Evolutionary conservation across 2,888 invertebrate genomes (phyloP), one percentile per base, ranked within the genome.

Genomic region (Sarcophaga variegata): DNA sequence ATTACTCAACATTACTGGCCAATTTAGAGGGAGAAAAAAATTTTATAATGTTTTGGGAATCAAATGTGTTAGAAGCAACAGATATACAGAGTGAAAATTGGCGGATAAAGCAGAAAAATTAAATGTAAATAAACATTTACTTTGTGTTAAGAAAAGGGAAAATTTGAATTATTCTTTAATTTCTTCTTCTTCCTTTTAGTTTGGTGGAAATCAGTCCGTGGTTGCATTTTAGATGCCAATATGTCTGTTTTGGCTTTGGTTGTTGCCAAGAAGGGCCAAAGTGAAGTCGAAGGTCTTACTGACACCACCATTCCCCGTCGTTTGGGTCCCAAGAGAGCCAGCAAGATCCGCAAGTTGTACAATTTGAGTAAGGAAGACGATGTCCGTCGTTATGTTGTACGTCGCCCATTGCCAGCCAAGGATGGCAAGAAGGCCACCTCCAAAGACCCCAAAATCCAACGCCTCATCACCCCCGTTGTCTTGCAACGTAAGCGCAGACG

Each of bases 201-300:
- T 22, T 22, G 22, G 22, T 22, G 99, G 91, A 99, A 99, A 94
- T 99, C 99, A 72, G 99, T 99, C 81, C 97, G 99, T 90, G 99
- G 99, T 67, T 99, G 99, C 95, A 99, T 99, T 93, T 99, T 99
- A 63, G 99, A 99, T 94, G 96, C 97, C 88, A 99, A 99, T 94
- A 95, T 99, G 91, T 98, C 98, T 90, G 99, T 99, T n/a, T 94
- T 99, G 91, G 97, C 98, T 83, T 95, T 99, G 85, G 97, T 98
- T 88, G 97, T 99, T 92, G 96, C 99, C 88, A 98, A 97, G 94
- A 99, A 99, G 94, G 99, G 99, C 90, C 96, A 97, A 92, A 96
- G 96, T 95, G 99, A 99, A 93, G 98, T 99, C 92, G 97, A 97
- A 87, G 99, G 99, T 88, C 95, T 99, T 86, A 99, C 99, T 70